Evolutionary conservation across 2,113 vertebrate species (phyloP).

Genomic region (Taxidea taxus): DNA sequence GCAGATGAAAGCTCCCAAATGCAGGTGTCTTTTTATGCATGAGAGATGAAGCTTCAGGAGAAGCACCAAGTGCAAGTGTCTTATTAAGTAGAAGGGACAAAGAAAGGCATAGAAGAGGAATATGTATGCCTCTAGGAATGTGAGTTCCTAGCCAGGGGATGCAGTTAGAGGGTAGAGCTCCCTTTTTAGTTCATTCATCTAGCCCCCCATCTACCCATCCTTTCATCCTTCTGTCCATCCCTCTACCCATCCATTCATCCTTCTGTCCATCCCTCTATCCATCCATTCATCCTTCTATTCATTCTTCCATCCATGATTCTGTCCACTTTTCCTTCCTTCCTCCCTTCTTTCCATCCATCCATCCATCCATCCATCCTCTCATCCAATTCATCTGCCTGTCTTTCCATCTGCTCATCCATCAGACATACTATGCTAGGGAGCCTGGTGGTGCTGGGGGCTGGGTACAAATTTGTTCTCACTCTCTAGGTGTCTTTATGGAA

Average conservation of each 20-base stretch:
- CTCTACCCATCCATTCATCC: fast-evolving
- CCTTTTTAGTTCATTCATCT: not conserved
- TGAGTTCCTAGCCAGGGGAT: not conserved
- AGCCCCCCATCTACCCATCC: not conserved
- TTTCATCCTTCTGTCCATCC: too few species aligned
- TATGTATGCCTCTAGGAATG: not conserved
- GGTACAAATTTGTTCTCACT: not conserved
- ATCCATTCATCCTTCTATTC: not conserved
- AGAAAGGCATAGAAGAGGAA: not conserved
- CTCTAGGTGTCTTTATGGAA: not conserved
- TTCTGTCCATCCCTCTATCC: too few species aligned
- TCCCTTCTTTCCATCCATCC: too few species aligned
- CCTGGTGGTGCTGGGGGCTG: not conserved
- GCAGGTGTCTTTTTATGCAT: not conserved
- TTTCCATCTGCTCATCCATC: not conserved
- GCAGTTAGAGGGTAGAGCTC: not conserved
- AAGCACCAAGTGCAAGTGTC: not conserved
- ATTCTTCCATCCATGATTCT: not conserved
- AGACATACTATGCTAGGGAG: not conserved
- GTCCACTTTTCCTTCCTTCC: not conserved
- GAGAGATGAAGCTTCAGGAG: not conserved
- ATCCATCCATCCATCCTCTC: not conserved
- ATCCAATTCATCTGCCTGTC: not conserved
- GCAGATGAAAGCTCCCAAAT: not conserved
- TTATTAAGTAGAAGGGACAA: not conserved